A percentile compares a stretch with the other conserved stretches of the same genome.
Conservation (phyloP, 2,888 invertebrate genomes). For the Malthinus seriepunctatus region DNA sequence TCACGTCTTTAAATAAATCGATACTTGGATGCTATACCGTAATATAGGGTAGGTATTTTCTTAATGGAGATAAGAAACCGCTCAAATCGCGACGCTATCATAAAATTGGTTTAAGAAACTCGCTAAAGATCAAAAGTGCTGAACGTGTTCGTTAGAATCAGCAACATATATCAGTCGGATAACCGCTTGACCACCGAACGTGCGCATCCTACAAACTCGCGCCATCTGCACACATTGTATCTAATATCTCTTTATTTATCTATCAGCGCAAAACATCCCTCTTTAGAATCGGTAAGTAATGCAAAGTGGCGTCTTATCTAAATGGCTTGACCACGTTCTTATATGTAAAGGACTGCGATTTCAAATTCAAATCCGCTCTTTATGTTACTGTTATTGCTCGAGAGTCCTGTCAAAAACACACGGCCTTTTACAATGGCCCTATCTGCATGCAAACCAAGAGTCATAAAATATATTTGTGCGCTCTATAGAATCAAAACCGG, state of each 20-base stretch:
- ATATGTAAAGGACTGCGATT: conserved; percentile 41
- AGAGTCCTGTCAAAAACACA: conserved; percentile 52
- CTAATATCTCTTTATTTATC: conserved; percentile 53
- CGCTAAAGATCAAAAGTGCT: conserved; percentile 35
- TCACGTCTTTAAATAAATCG: conserved; percentile 10
- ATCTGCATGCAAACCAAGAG: conserved; percentile 36
- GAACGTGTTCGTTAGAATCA: conserved; percentile 38
- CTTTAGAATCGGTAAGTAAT: conserved; percentile 44
- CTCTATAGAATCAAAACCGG: conserved; percentile 32
- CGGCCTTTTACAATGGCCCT: conserved; percentile 39
- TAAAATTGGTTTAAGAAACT: conserved; percentile 34
- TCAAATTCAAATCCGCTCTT: conserved; percentile 49
- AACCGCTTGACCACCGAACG: conserved; percentile 37
- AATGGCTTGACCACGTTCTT: conserved; percentile 52
- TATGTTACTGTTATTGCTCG: conserved; percentile 54
- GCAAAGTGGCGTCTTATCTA: conserved; percentile 48
- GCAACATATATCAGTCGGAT: conserved; percentile 35
- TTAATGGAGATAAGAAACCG: conserved; percentile 10
- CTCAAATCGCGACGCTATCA: conserved; percentile 23
- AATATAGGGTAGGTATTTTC: background rate
- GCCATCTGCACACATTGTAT: conserved; percentile 37
- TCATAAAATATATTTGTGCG: conserved; percentile 39
- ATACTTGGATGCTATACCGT: too few species aligned
- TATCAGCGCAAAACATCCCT: conserved; percentile 44
- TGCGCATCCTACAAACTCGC: conserved; percentile 34